A percentile compares a stretch with the other conserved stretches of the same genome.
phyloP scores from a whole-genome alignment of 2,888 invertebrate species.

The Andrena flavipes region DNA sequence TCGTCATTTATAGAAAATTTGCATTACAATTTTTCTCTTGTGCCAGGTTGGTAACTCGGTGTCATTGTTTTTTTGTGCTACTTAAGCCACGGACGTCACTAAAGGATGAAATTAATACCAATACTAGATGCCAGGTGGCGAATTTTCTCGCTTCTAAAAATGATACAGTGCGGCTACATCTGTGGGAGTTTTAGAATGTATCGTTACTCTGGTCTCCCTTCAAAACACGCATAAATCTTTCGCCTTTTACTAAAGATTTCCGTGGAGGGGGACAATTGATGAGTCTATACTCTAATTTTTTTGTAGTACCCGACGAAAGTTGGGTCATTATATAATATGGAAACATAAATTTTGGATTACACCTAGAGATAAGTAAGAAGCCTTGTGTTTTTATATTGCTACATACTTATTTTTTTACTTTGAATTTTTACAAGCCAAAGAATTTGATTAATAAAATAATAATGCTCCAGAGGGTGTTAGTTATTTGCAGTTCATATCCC shows the following conservation, averaged over 20 bases:
- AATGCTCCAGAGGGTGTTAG: too few species aligned
- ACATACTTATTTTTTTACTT: too few species aligned
- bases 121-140: neutral
- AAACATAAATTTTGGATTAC: too few species aligned
- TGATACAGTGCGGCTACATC: neutral
- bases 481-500: too few species aligned
- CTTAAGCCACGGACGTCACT: neutral
- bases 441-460: too few species aligned
- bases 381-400: too few species aligned
- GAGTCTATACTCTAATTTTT: constrained; percentile 81
- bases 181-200: accelerated
- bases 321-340: constrained; percentile 64
- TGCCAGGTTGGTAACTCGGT: neutral
- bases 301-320: constrained; percentile 74
- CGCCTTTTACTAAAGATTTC: constrained; percentile 86
- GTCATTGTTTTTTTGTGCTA: neutral
- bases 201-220: constrained; percentile 83
- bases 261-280: constrained; percentile 83
- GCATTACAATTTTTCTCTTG: too few species aligned
- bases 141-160: constrained; percentile 13
- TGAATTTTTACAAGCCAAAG: too few species aligned
- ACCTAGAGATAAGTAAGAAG: too few species aligned
- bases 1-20: too few species aligned
- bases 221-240: constrained; percentile 85
- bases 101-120: neutral